These are phyloP conservation scores for Dreissena polymorpha DNA, from an alignment of 1,140 invertebrate species.

Conservation along the genomic window DNA sequence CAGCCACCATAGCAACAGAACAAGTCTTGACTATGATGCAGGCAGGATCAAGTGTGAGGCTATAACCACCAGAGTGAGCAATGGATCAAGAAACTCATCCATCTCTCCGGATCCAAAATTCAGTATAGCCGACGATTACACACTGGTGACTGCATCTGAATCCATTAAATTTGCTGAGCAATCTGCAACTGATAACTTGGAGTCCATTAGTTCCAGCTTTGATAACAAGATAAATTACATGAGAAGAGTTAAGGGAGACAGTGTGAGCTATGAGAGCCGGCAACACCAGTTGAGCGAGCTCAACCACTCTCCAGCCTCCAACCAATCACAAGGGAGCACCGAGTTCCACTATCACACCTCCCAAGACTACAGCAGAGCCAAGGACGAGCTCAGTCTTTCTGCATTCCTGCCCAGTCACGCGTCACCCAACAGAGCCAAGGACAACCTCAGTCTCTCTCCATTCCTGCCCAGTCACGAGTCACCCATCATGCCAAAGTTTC, in stretches of 20 bases:
- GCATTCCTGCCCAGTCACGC: background rate
- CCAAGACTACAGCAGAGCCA: background rate
- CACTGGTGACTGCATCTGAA: too few relatives aligned
- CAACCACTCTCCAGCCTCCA: constrained; percentile 12
- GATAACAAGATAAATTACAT: too few relatives aligned
- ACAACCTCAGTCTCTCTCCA: background rate
- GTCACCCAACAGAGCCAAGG: too few relatives aligned
- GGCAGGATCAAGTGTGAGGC: background rate
- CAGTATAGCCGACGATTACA: too few relatives aligned
- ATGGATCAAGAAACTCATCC: background rate
- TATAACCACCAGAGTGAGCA: background rate
- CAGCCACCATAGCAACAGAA: constrained; percentile 19
- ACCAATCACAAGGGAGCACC: constrained; percentile 6
- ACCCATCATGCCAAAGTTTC: constrained; percentile 34
- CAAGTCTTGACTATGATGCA: constrained; percentile 26
- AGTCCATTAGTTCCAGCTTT: too few relatives aligned
- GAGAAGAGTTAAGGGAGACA: too few relatives aligned
- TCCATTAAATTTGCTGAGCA: too few relatives aligned
- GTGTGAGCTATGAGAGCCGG: background rate
- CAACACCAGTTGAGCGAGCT: background rate
- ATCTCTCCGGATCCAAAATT: background rate
- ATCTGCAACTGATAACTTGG: too few relatives aligned
- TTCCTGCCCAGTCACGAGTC: background rate
- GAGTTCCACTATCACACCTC: constrained; percentile 29
- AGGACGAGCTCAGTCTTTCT: constrained; percentile 15